Conservation (phyloP, 2,113 vertebrate genomes). For the Ceratotherium simum region DNA sequence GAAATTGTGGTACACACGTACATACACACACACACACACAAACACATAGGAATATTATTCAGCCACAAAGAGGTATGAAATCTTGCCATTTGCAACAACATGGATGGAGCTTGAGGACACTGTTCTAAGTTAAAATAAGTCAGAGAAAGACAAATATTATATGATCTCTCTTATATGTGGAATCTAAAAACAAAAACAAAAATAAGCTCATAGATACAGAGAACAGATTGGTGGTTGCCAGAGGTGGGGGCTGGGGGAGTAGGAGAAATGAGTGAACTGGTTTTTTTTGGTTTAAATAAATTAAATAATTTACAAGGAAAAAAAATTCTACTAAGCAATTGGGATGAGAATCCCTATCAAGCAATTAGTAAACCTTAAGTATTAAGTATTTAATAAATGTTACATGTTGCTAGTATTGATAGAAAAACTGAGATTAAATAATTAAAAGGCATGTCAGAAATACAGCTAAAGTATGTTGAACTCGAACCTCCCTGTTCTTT, state of each 20-base stretch:
- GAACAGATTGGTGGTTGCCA: background rate
- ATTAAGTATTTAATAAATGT: background rate
- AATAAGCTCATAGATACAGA: background rate
- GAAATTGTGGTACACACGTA: background rate
- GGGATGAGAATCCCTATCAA: background rate
- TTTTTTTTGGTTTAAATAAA: background rate
- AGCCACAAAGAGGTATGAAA: background rate
- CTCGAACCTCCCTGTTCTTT: background rate
- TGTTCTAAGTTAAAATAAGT: background rate
- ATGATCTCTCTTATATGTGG: no score
- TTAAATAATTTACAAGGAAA: background rate
- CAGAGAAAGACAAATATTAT: background rate
- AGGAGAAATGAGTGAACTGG: background rate
- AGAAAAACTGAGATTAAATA: background rate
- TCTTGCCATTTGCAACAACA: background rate
- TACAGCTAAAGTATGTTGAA: conserved; percentile 2
- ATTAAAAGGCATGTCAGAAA: conserved; percentile 31
- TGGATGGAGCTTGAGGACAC: background rate
- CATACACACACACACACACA: no score
- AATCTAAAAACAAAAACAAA: background rate
- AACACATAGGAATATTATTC: background rate
- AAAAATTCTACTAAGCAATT: background rate
- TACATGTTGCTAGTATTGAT: background rate
- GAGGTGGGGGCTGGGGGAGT: background rate
- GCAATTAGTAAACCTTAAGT: background rate